These are phyloP conservation scores for Orchestes rusci DNA, from an alignment of 2,888 invertebrate species.

Conservation along the genomic window DNA sequence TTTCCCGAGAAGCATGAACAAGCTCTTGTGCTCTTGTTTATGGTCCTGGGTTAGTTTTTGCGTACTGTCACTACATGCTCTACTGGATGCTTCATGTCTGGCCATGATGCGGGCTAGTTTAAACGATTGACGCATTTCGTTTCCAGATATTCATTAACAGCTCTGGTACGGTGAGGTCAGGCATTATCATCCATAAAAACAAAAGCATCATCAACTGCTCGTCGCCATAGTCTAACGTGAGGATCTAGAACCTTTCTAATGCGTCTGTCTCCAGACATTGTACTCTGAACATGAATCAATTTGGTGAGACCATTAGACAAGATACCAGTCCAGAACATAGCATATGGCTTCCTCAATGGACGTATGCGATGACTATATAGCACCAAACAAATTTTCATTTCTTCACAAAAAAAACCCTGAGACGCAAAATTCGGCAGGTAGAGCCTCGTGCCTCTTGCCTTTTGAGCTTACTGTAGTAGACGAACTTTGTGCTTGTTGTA, in stretches of 20 bases:
- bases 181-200: too few relatives aligned
- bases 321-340: constrained; percentile 3
- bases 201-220: neutral
- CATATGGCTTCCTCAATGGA: constrained; percentile 4
- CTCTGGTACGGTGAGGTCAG: constrained; percentile 3
- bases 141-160: constrained; percentile 3
- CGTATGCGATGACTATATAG: constrained; percentile 5
- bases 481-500: constrained; percentile 3
- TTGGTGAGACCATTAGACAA: constrained; percentile 1
- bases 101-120: neutral
- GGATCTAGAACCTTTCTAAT: neutral
- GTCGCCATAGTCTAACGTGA: neutral
- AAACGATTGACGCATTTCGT: constrained; percentile 1
- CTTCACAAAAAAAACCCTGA: constrained; percentile 2
- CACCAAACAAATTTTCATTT: constrained; percentile 7
- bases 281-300: constrained; percentile 1
- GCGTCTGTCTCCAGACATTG: constrained; percentile 3
- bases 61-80: neutral
- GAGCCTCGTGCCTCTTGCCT: neutral
- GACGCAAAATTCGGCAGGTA: constrained; percentile 6
- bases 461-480: neutral
- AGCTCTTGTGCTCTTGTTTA: constrained; percentile 5
- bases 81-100: constrained; percentile 3
- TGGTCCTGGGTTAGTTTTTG: neutral
- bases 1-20: constrained; percentile 1